phyloP scores from a whole-genome alignment of 2,888 invertebrate genomes.

The Salpingus planirostris region DNA sequence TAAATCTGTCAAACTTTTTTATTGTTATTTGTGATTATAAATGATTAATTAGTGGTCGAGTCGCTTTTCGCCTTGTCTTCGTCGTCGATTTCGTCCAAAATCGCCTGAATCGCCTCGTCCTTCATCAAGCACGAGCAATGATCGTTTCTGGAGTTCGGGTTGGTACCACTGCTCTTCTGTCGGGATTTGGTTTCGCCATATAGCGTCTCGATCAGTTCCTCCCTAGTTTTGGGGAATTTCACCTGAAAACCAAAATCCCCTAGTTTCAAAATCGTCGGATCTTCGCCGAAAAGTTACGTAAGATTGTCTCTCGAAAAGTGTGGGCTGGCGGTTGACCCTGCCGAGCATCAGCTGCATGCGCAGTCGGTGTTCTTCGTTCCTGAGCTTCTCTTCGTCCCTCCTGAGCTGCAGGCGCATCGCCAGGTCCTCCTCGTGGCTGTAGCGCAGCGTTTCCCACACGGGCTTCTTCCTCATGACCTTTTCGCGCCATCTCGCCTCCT shows the following conservation, averaged over 20 bases:
- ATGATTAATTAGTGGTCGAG: too few relatives aligned
- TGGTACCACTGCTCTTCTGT: constrained; percentile 20
- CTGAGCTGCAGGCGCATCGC: constrained; percentile 57
- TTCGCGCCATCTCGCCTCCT: constrained; percentile 51
- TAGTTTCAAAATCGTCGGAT: constrained; percentile 2
- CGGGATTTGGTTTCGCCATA: constrained; percentile 25
- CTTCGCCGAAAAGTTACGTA: constrained; percentile 37
- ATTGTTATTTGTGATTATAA: too few relatives aligned
- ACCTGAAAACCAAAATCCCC: constrained; percentile 20
- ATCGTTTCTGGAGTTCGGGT: too few relatives aligned
- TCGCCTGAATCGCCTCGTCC: constrained; percentile 40
- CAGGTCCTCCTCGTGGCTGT: constrained; percentile 58
- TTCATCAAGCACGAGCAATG: constrained; percentile 39
- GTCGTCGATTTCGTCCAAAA: constrained; percentile 32
- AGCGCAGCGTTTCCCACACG: constrained; percentile 60
- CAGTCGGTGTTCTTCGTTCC: constrained; percentile 57
- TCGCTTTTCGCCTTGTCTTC: too few relatives aligned
- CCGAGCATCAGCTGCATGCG: constrained; percentile 67
- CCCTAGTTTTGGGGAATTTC: constrained; percentile 31
- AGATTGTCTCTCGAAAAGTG: constrained; percentile 61
- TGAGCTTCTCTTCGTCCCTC: constrained; percentile 58
- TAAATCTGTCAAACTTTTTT: too few relatives aligned
- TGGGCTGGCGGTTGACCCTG: constrained; percentile 59
- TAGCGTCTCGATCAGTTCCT: constrained; percentile 28
- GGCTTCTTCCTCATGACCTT: constrained; percentile 54